These are phyloP conservation scores for Tonatia bakeri DNA, from an alignment of 2,113 vertebrate species.

Conservation along the genomic window DNA sequence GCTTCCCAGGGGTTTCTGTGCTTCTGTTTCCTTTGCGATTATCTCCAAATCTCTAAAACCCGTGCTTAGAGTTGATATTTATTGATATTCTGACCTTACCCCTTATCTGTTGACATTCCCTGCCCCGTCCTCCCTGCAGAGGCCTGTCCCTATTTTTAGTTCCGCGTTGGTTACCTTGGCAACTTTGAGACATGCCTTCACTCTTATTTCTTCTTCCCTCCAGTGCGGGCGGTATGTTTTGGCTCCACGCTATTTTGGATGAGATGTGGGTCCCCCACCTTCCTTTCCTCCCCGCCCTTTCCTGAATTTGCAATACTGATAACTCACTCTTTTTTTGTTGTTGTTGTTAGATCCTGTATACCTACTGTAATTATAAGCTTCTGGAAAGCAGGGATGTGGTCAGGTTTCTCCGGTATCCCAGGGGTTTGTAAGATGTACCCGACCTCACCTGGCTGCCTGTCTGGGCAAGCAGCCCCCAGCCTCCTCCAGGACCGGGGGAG, in stretches of 20 bases:
- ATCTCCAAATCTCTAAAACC: background rate
- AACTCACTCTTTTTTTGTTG: background rate
- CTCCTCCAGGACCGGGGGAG: background rate
- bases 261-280: accelerated
- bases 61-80: accelerated
- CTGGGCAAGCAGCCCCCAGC: background rate
- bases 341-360: background rate
- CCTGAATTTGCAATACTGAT: background rate
- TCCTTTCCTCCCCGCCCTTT: background rate
- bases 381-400: background rate
- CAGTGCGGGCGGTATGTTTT: background rate
- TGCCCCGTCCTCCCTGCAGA: background rate
- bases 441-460: background rate
- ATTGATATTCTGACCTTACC: background rate
- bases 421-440: accelerated
- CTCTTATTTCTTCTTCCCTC: background rate
- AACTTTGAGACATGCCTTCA: slow-evolving; percentile 42
- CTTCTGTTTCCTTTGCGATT: background rate
- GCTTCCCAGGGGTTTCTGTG: background rate
- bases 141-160: slow-evolving; percentile 45
- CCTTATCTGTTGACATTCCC: background rate
- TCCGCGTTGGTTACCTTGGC: slow-evolving; percentile 39
- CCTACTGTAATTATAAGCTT: background rate
- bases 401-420: background rate
- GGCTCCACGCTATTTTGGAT: background rate